Conservation (phyloP, 2,113 vertebrate genomes). For the Crotalus horridus region DNA sequence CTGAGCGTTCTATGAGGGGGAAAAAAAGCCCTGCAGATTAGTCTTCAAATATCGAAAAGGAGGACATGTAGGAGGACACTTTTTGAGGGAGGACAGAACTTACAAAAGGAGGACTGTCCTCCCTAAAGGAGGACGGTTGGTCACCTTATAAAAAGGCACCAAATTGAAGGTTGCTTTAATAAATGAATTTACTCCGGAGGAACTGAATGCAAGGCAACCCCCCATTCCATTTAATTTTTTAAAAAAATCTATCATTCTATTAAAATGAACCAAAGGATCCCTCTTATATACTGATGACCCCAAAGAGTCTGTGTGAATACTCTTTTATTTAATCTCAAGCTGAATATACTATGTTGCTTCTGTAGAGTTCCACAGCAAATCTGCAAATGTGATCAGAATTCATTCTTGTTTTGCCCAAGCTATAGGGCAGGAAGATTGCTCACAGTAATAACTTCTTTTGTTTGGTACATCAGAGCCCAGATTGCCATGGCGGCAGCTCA, state of each 20-base stretch:
- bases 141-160: neutral
- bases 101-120: no score
- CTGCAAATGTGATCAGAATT: slow-evolving; percentile 38
- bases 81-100: no score
- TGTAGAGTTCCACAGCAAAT: slow-evolving; percentile 27
- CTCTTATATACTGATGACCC: neutral
- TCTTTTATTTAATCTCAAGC: slow-evolving; percentile 3
- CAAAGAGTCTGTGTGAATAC: neutral
- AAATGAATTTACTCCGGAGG: neutral
- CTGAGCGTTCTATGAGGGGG: no score
- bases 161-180: neutral
- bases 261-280: neutral
- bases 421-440: slow-evolving; percentile 46
- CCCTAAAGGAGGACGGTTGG: no score
- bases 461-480: slow-evolving; percentile 46
- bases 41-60: no score
- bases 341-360: slow-evolving; percentile 31
- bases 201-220: neutral
- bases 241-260: neutral
- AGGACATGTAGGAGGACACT: no score
- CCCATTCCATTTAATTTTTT: no score
- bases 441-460: slow-evolving; percentile 53
- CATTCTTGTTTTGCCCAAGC: slow-evolving; percentile 49
- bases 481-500: slow-evolving; percentile 45
- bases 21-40: no score